Evolutionary conservation across 53 echinoderm and acorn worm species (phyloP).

Genomic region (Paracentrotus lividus): DNA sequence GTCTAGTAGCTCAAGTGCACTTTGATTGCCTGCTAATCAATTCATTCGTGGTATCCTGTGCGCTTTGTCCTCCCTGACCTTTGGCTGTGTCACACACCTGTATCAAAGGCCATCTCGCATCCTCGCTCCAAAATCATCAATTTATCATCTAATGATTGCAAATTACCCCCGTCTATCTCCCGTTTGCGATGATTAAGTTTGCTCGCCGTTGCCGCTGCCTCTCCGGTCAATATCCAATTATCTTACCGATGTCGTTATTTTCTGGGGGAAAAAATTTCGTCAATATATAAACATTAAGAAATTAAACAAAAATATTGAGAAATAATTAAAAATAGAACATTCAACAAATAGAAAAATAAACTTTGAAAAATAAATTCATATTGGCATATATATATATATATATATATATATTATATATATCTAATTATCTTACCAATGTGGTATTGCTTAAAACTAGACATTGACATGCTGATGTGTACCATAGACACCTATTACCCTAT

Average conservation of each 20-base stretch:
- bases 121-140: slow-evolving; percentile 38
- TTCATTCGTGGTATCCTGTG: slow-evolving; percentile 64
- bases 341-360: too few species aligned
- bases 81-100: slow-evolving; percentile 32
- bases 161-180: slow-evolving; percentile 1
- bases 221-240: slow-evolving; percentile 1
- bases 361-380: too few species aligned
- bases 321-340: too few species aligned
- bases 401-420: too few species aligned
- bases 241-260: neutral
- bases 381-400: too few species aligned
- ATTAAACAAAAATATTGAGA: too few species aligned
- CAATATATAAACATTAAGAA: neutral
- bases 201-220: neutral
- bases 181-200: slow-evolving; percentile 4
- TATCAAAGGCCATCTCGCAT: slow-evolving; percentile 26
- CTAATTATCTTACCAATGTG: too few species aligned
- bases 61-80: slow-evolving; percentile 40
- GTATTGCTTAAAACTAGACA: neutral
- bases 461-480: neutral
- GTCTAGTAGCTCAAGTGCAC: neutral
- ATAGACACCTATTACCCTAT: neutral
- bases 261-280: neutral
- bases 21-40: slow-evolving; percentile 46
- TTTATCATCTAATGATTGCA: slow-evolving; percentile 31